A percentile compares a stretch with the other conserved stretches of the same genome.
These are phyloP conservation scores for Rhea pennata DNA, from an alignment of 2,113 vertebrate genomes.

Conservation along the genomic window DNA sequence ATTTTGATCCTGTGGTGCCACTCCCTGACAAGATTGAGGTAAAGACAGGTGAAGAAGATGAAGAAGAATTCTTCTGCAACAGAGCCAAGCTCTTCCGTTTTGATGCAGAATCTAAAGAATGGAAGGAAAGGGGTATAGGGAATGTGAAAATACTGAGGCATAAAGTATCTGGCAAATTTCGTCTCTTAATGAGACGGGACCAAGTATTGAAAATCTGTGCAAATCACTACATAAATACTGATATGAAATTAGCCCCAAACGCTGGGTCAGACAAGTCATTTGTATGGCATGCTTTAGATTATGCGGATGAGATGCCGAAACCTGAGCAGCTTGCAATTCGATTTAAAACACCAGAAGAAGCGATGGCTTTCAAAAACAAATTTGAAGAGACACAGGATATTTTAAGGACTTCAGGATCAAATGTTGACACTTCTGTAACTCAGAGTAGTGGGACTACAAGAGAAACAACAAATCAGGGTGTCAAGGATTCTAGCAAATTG, in stretches of 20 bases:
- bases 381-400: conserved; percentile 92
- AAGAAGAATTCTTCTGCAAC: conserved; percentile 95
- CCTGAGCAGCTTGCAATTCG: conserved; percentile 94
- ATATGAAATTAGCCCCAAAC: conserved; percentile 92
- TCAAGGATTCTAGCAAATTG: conserved; percentile 60
- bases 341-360: conserved; percentile 96
- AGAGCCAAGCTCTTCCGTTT: conserved; percentile 95
- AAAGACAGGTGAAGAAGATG: conserved; percentile 97
- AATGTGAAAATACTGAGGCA: conserved; percentile 96
- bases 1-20: conserved; percentile 98
- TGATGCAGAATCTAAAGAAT: conserved; percentile 92
- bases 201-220: conserved; percentile 98
- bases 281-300: conserved; percentile 96
- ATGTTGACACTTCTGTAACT: neutral
- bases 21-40: conserved; percentile 97
- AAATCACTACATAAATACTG: conserved; percentile 94
- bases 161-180: conserved; percentile 89
- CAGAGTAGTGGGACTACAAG: conserved; percentile 45
- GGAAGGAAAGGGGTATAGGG: conserved; percentile 96
- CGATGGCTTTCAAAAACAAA: conserved; percentile 89
- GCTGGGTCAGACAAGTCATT: conserved; percentile 94
- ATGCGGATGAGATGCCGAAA: conserved; percentile 93
- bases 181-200: conserved; percentile 95
- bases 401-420: conserved; percentile 69
- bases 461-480: conserved; percentile 49